A percentile compares a stretch with the other conserved stretches of the same genome.
Conservation (phyloP, 2,797 vertebrate genomes). For the Sebastes itinus region DNA sequence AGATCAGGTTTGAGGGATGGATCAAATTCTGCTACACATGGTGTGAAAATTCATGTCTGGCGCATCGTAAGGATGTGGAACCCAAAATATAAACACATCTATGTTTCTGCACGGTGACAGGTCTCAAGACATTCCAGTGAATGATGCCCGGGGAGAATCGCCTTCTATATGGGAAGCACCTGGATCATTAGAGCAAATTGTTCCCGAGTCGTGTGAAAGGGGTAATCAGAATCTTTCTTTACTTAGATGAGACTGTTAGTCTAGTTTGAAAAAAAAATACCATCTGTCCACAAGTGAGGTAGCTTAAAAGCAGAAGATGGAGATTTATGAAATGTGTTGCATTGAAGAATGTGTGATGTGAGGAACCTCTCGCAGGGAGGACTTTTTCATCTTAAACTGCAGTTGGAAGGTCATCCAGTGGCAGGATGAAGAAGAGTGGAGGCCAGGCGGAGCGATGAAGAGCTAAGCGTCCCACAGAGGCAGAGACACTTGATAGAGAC, state of each 20-base stretch:
- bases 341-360: neutral
- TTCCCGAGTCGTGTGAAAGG: neutral
- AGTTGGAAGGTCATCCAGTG: slow-evolving; percentile 59
- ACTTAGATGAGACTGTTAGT: slow-evolving; percentile 5
- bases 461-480: slow-evolving; percentile 54
- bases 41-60: neutral
- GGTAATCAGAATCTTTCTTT: slow-evolving; percentile 17
- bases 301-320: slow-evolving; percentile 9
- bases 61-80: neutral
- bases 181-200: slow-evolving; percentile 15
- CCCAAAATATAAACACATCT: neutral
- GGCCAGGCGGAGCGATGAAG: slow-evolving; percentile 37
- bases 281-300: slow-evolving; percentile 2
- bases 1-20: neutral
- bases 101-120: neutral
- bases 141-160: slow-evolving; percentile 5
- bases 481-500: slow-evolving; percentile 62
- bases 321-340: slow-evolving; percentile 3
- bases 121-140: slow-evolving; percentile 6
- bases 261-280: neutral
- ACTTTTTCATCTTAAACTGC: slow-evolving; percentile 35
- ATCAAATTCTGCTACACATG: neutral
- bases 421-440: slow-evolving; percentile 39
- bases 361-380: neutral
- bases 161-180: slow-evolving; percentile 34